Evolutionary conservation across 2,797 vertebrate species (phyloP), one percentile per base, ranked within the genome.

Genomic region (Morus bassanus): DNA sequence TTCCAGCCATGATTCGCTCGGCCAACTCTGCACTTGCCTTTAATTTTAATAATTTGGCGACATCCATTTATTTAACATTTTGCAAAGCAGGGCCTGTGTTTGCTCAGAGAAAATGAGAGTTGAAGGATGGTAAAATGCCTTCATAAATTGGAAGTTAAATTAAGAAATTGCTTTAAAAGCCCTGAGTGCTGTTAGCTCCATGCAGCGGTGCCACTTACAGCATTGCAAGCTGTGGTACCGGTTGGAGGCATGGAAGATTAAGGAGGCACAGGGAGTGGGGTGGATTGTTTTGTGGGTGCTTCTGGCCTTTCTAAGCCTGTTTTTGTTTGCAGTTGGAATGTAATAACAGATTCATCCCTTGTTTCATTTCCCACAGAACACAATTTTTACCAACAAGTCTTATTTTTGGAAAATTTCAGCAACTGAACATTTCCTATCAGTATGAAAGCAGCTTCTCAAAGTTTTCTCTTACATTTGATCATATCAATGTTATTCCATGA

Each of bases 21-120:
- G 93, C 94, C 93, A 93, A 37, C 75, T 73, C 83, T 25, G 48
- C 83, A 23, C 95, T 96, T 48, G 88, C 91, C 78, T 95, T 93
- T 93, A 69, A 76, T 93, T 95, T 89, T 76, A 93, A 95, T 96
- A 94, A 95, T 90, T 94, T 95, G 93, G 93, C 43, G 50, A 94
- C 86, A 78, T 91, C 78, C 90, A 70, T 85, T 91, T 64, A 80
- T 93, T 95, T 70, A 88, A 61, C 5, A 0, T 89, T 85, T 92
- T 33, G 61, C 88, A 43, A 93, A 89, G 70, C 5, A 1, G 37
- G 31, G 41, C 70, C 89, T 93, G 94, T 3, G 1, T 94, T 94
- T 89, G 53, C 93, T 96, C 95, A 89, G 81, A 59, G 94, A 83
- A 94, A 94, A 96, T 94, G 72, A 82, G 81, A 92, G 84, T 24